Percentiles rank a stretch among this genome's conserved stretches.
These are phyloP conservation scores for Noctua janthina DNA, from an alignment of 2,888 invertebrate genomes.

Conservation along the genomic window DNA sequence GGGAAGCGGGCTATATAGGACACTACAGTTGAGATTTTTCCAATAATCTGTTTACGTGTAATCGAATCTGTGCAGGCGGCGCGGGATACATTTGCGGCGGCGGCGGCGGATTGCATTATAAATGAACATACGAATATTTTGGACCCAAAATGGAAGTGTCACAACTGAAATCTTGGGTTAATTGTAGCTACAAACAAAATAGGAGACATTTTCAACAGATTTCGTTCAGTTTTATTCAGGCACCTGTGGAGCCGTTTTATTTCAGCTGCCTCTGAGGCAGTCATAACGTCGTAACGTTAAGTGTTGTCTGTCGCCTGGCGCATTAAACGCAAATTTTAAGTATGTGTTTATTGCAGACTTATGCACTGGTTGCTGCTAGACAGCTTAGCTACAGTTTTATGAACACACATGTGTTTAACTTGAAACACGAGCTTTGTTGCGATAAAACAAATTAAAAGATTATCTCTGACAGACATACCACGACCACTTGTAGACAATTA, in stretches of 20 bases:
- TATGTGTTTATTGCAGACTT: slow-evolving; percentile 39
- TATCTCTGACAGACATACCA: slow-evolving; percentile 14
- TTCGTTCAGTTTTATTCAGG: slow-evolving; percentile 2
- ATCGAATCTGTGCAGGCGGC: slow-evolving; percentile 65
- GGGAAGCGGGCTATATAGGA: slow-evolving; percentile 20
- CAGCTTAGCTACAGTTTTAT: slow-evolving; percentile 22
- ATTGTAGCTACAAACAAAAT: slow-evolving; percentile 14
- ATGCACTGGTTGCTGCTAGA: slow-evolving; percentile 18
- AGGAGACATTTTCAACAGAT: neutral
- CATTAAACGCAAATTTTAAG: slow-evolving; percentile 48
- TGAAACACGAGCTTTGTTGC: slow-evolving; percentile 7
- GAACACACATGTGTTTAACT: slow-evolving; percentile 2
- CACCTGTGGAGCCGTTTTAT: slow-evolving; percentile 51
- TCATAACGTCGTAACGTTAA: slow-evolving; percentile 42
- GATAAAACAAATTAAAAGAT: slow-evolving; percentile 27
- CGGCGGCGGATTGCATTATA: slow-evolving; percentile 45
- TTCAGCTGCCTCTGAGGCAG: slow-evolving; percentile 4
- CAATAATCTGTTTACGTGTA: slow-evolving; percentile 75
- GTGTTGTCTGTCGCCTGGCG: slow-evolving; percentile 2
- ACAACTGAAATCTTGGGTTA: neutral
- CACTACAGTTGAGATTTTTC: slow-evolving; percentile 69
- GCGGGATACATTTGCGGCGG: slow-evolving; percentile 47
- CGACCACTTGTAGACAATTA: slow-evolving; percentile 49
- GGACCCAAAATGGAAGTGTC: slow-evolving; percentile 19
- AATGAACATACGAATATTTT: slow-evolving; percentile 46